Base-by-base conservation (phyloP, 2,797 vertebrate species). In the Dermochelys coriacea region DNA sequence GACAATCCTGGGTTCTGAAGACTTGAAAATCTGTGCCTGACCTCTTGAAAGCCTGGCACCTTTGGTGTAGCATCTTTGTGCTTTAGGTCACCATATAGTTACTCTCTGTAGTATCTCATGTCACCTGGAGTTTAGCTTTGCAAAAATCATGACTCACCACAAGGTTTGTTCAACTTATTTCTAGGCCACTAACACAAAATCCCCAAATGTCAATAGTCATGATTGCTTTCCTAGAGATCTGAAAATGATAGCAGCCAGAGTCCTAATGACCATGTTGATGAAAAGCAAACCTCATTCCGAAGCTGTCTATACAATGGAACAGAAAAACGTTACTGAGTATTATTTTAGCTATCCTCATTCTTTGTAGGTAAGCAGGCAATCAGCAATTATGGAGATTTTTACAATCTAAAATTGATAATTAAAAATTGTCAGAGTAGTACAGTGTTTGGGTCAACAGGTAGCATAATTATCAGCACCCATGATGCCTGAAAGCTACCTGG, bases 401-500 rank as follows among this genome's bases (percentile, higher is more conserved):
- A 10, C 27, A 59, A 37, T 23, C 27, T 41, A 18, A 25, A 1
- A 55, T 5, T 3, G 45, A 27, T 41, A 5, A 41, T 87, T 94
- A 90, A 87, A 91, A 74, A 1, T 41, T 85, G 83, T 54, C 47
- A 74, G 16, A 90, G 78, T 89, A 34, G 1, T 71, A 29, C 2
- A 71, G 5, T 52, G 27, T 84, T 59, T 61, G 9, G 68, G 12
- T 75, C 41, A 88, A 45, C 21, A 79, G 8, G 2, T 85, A 6
- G 12, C 41, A 71, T 74, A 11, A 18, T 82, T 88, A 79, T 59
- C 31, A 82, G 25, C 5, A 50, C 3, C 4, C 1, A 5, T 61
- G 90, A 77, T 90, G 55, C 41, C 11, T 85, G 34, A 57, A 91
- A 95, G 86, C 7, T 21, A 85, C 19, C 6, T 91, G 55, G 78